A percentile compares a stretch with the other conserved stretches of the same genome.
Conservation (phyloP, 2,888 invertebrate genomes). For the Biston stratarius region DNA sequence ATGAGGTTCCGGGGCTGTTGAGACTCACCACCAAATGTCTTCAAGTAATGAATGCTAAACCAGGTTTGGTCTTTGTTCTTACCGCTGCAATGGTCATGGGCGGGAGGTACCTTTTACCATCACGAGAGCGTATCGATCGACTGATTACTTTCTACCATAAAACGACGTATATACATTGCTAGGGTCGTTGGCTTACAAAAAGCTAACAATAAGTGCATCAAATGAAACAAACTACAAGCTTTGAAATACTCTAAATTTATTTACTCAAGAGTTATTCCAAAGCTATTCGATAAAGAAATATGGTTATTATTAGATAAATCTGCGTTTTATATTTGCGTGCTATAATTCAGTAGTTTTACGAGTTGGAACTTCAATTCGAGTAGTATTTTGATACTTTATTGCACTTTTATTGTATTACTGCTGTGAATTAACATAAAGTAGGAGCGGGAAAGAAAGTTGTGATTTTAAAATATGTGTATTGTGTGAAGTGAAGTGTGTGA, state of each 20-base stretch:
- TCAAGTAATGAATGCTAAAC: too few relatives aligned
- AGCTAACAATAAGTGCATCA: neutral
- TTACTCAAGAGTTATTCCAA: slow-evolving; percentile 19
- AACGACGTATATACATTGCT: neutral
- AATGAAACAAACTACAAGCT: slow-evolving; percentile 10
- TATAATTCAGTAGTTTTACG: slow-evolving; percentile 18
- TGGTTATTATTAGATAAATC: slow-evolving; percentile 29
- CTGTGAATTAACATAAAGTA: neutral
- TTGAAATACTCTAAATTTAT: slow-evolving; percentile 18
- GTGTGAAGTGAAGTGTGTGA: too few relatives aligned
- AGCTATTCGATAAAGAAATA: slow-evolving; percentile 29
- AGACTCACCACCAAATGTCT: too few relatives aligned
- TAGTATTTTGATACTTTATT: slow-evolving; percentile 18
- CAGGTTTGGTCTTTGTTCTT: too few relatives aligned
- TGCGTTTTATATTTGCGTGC: slow-evolving; percentile 22
- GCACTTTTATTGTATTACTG: slow-evolving; percentile 11
- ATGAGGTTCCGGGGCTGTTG: too few relatives aligned
- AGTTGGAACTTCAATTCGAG: neutral
- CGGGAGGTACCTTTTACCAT: too few relatives aligned
- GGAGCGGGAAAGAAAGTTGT: neutral
- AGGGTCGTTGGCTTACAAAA: neutral
- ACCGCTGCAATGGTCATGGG: too few relatives aligned
- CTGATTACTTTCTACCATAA: neutral
- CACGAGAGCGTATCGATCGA: too few relatives aligned
- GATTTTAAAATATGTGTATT: neutral